Percentiles rank a stretch among this genome's conserved stretches.
These are phyloP conservation scores for Drosophila tristis DNA, from an alignment of 1,140 invertebrate genomes.

Conservation along the genomic window DNA sequence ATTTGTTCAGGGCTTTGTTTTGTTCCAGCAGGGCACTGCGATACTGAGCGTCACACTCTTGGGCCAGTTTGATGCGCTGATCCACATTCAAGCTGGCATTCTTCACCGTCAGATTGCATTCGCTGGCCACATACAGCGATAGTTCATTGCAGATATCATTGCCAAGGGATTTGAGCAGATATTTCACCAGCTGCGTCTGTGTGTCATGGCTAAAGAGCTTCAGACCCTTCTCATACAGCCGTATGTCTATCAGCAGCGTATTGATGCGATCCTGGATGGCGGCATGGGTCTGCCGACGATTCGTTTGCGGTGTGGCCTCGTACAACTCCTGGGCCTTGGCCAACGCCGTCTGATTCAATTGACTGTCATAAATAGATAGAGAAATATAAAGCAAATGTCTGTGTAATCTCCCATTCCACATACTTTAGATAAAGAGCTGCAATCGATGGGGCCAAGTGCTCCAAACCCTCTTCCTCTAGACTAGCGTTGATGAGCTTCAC, in stretches of 20 bases:
- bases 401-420: background rate
- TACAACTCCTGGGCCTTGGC: constrained; percentile 88
- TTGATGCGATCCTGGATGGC: constrained; percentile 93
- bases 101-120: constrained; percentile 87
- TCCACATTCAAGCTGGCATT: constrained; percentile 87
- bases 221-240: constrained; percentile 94
- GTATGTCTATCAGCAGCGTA: constrained; percentile 90
- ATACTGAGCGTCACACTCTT: constrained; percentile 87
- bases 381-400: constrained; percentile 12
- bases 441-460: constrained; percentile 87
- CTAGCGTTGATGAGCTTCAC: constrained; percentile 87
- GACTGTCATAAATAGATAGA: constrained; percentile 53
- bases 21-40: constrained; percentile 87
- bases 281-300: constrained; percentile 90
- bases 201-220: constrained; percentile 87
- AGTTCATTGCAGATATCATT: constrained; percentile 93
- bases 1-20: constrained; percentile 87
- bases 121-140: constrained; percentile 88
- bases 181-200: constrained; percentile 90
- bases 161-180: constrained; percentile 93
- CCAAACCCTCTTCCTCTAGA: constrained; percentile 88
- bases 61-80: constrained; percentile 88
- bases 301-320: constrained; percentile 89
- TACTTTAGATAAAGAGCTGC: constrained; percentile 86
- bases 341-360: constrained; percentile 85